Evolutionary conservation across 2,888 invertebrate species (phyloP), one percentile per base, ranked within the genome.

Genomic region (Plagodis dolabraria): DNA sequence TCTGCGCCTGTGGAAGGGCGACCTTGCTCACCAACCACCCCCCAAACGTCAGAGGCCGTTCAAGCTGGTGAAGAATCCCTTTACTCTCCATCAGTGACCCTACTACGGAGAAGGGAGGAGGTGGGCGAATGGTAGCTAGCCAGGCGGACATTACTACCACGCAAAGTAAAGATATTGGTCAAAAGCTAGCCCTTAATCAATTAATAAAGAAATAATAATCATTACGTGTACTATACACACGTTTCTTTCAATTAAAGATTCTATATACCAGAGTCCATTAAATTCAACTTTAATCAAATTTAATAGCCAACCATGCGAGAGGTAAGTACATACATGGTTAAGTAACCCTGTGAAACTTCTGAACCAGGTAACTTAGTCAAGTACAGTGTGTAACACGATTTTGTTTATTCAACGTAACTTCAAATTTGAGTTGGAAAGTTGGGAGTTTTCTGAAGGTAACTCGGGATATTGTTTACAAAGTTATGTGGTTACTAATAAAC

Each of bases 371-470:
- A 60, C 57, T 61, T 59, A 49, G 36, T 61, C 44, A 45, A 53
- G 49, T 53, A 48, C 47, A 36, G 50, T 60, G 38, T 58, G 56
- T 43, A 49, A 52, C 51, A 57, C 52, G 64, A 64, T 65, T 72
- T 72, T 77, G 74, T 78, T 73, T 73, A 74, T 70, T 69, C 57
- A 67, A 61, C 66, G 65, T 67, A 67, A 74, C 65, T 71, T 72
- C 47, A 61, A 55, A 73, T 75, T 74, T 68, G 71, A 75, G 67
- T 74, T 75, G 51, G 33, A 42, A 67, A 69, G 69, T 68, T 68
- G 65, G 51, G 64, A 69, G 70, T 69, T 74, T 75, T 9, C 56
- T 57, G 48, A 63, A 64, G 63, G 64, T 42, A 57, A 9, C 46
- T 33, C 12, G 52, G 53, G 38, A 47, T 52, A 45, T 67, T 64